These are phyloP conservation scores for Adelosebastes latens DNA, from an alignment of 2,797 vertebrate species.

Conservation along the genomic window DNA sequence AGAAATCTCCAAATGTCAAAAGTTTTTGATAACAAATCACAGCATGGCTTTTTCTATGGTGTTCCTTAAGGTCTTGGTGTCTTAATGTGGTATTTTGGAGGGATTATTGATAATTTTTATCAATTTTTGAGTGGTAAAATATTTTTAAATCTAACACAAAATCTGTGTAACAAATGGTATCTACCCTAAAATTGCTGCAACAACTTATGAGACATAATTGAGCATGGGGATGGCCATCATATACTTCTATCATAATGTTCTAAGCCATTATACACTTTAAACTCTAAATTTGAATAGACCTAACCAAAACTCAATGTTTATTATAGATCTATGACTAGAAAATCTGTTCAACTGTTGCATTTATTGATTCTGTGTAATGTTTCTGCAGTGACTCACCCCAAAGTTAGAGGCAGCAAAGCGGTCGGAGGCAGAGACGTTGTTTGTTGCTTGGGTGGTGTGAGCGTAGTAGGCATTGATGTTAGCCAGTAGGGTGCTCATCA, in stretches of 20 bases:
- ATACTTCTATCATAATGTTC: neutral
- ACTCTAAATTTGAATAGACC: neutral
- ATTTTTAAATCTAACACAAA: neutral
- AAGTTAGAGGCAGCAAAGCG: conserved; percentile 99
- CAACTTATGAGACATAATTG: neutral
- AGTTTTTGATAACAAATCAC: no score
- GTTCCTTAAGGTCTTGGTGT: neutral
- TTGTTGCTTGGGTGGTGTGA: conserved; percentile 97
- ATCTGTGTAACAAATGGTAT: neutral
- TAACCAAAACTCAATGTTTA: neutral
- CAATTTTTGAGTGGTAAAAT: no score
- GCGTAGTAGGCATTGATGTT: conserved; percentile 99
- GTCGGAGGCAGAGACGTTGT: conserved; percentile 97
- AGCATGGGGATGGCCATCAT: neutral
- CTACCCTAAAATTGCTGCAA: neutral
- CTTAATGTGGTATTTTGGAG: no score
- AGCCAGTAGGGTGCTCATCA: conserved; percentile 98
- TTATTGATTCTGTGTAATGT: neutral
- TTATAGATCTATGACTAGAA: neutral
- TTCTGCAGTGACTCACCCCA: conserved; percentile 86
- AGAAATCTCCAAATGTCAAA: no score
- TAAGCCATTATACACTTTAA: neutral
- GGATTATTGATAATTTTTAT: no score
- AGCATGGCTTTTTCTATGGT: neutral
- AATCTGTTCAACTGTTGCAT: neutral